These are phyloP conservation scores for Ectemnius continuus DNA, from an alignment of 2,888 invertebrate species.

Conservation along the genomic window DNA sequence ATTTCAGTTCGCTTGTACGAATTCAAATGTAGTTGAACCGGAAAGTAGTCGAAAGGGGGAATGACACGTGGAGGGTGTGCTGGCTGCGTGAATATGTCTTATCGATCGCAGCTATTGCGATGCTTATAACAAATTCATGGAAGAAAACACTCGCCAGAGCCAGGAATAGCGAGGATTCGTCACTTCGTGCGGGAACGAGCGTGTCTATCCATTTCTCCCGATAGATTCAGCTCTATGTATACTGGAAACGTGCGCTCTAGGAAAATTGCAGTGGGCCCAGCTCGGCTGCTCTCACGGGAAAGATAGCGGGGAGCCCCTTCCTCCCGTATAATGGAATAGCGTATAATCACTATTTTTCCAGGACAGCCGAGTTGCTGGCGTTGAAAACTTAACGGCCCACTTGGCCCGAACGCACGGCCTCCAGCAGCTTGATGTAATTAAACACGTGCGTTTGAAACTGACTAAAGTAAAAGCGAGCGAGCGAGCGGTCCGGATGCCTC, in stretches of 20 bases:
- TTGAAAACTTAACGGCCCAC: background rate
- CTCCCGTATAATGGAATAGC: background rate
- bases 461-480: background rate
- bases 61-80: conserved; percentile 37
- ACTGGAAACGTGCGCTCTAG: too few species aligned
- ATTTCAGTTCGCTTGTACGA: conserved; percentile 22
- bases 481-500: background rate
- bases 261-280: too few species aligned
- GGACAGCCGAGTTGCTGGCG: background rate
- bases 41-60: conserved; percentile 24
- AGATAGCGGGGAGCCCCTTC: too few species aligned
- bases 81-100: conserved; percentile 40
- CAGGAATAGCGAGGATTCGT: conserved; percentile 9
- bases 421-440: background rate
- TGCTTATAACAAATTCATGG: conserved; percentile 49
- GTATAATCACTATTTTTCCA: conserved; percentile 2
- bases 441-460: background rate
- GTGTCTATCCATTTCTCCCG: background rate
- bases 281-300: too few species aligned
- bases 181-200: background rate
- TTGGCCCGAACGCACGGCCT: background rate
- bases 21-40: conserved; percentile 36
- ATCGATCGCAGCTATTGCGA: conserved; percentile 50
- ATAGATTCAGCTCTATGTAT: too few species aligned
- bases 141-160: conserved; percentile 30